Percentiles rank a stretch among this genome's conserved stretches.
These are phyloP conservation scores for Clarias pachynema DNA, from an alignment of 2,797 vertebrate genomes.

Conservation along the genomic window DNA sequence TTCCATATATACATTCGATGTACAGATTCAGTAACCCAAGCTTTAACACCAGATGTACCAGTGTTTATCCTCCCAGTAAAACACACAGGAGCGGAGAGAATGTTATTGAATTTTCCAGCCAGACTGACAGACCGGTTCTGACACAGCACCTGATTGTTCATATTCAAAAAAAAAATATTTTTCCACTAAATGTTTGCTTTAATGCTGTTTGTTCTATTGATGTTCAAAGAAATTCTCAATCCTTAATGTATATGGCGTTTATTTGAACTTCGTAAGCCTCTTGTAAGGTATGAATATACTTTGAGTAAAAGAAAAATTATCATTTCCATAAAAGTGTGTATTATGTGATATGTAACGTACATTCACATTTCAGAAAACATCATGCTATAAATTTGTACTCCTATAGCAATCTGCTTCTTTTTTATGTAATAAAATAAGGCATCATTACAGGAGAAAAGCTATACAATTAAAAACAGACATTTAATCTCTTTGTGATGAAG, in stretches of 20 bases:
- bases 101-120: not conserved
- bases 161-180: not conserved
- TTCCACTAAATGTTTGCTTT: not conserved
- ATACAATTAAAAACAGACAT: not conserved
- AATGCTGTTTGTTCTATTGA: not conserved
- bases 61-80: not conserved
- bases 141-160: conserved; percentile 7
- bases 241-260: not conserved
- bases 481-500: not conserved
- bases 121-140: not conserved
- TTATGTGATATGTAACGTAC: not conserved
- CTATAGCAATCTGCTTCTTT: not conserved
- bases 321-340: not conserved
- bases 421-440: not conserved
- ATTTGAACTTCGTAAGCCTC: not conserved
- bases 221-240: not conserved
- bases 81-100: not conserved
- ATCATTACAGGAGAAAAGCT: not conserved
- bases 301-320: no score
- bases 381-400: not conserved
- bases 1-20: not conserved
- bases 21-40: not conserved
- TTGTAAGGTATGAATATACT: not conserved
- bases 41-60: not conserved
- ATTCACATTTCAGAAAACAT: not conserved